These are phyloP conservation scores for Chrysomela aeneicollis DNA, from an alignment of 2,888 invertebrate genomes.

Conservation along the genomic window DNA sequence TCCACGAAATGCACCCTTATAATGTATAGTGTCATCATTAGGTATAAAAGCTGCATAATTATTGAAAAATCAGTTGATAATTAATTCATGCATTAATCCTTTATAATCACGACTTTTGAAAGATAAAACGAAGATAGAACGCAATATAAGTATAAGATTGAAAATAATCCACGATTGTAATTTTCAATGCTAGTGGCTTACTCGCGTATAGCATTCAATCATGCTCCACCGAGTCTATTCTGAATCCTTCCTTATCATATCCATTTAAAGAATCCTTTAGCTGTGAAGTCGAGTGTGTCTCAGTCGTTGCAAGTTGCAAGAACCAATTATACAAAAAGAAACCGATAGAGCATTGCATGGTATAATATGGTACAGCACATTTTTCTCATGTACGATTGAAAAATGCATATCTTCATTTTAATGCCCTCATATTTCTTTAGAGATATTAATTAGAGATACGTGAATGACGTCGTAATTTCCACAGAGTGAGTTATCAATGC, in stretches of 20 bases:
- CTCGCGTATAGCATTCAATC: neutral
- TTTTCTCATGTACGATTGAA: neutral
- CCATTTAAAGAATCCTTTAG: neutral
- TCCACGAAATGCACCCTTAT: too few relatives aligned
- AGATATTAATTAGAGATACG: constrained; percentile 23
- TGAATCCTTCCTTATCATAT: neutral
- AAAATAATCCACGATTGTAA: neutral
- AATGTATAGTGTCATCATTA: too few relatives aligned
- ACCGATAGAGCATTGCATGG: neutral
- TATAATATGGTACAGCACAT: neutral
- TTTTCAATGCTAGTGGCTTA: too few relatives aligned
- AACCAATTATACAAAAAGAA: neutral
- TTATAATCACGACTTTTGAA: too few relatives aligned
- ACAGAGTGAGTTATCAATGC: constrained; percentile 15
- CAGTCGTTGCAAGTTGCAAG: neutral
- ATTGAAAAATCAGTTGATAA: too few relatives aligned
- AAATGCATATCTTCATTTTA: constrained; percentile 5
- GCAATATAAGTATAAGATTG: too few relatives aligned
- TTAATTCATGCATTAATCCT: too few relatives aligned
- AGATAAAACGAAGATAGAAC: too few relatives aligned
- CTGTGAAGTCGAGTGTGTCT: neutral
- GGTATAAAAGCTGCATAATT: too few relatives aligned
- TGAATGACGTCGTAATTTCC: constrained; percentile 15
- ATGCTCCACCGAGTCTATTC: neutral
- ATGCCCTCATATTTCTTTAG: constrained; percentile 10